These are phyloP conservation scores for Ladona fulva DNA, from an alignment of 1,140 invertebrate species.

Conservation along the genomic window DNA sequence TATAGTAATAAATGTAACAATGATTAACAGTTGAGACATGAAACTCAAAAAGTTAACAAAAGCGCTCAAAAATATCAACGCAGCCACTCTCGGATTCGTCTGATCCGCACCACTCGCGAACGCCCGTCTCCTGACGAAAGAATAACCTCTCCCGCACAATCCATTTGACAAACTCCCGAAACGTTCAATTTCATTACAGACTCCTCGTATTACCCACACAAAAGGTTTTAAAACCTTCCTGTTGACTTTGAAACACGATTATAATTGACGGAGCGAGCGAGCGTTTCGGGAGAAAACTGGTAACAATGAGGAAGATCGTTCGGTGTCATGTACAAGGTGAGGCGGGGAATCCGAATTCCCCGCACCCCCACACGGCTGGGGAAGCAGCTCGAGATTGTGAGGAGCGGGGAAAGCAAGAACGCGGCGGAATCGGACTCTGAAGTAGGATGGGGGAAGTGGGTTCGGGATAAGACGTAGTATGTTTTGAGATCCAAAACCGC, in stretches of 20 bases:
- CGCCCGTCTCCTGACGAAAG: no score
- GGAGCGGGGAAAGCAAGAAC: background rate
- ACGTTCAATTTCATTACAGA: no score
- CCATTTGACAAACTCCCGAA: no score
- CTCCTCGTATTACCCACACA: no score
- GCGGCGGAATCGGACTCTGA: background rate
- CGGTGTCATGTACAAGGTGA: conserved; percentile 8
- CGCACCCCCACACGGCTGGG: no score
- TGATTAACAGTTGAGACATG: no score
- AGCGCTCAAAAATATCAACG: no score
- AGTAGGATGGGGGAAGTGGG: background rate
- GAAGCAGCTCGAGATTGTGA: background rate
- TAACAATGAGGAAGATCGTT: background rate
- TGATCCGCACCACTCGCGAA: no score
- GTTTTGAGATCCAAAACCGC: background rate
- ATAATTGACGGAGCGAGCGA: background rate
- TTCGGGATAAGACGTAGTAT: background rate
- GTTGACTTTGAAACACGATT: background rate
- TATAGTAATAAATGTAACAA: no score
- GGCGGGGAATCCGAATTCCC: background rate
- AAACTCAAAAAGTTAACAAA: no score
- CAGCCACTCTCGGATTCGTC: no score
- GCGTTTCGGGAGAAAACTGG: background rate
- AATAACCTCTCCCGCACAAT: no score
- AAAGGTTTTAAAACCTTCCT: background rate